phyloP scores from a whole-genome alignment of 2,797 vertebrate species.

The Ctenopoma multispine region DNA sequence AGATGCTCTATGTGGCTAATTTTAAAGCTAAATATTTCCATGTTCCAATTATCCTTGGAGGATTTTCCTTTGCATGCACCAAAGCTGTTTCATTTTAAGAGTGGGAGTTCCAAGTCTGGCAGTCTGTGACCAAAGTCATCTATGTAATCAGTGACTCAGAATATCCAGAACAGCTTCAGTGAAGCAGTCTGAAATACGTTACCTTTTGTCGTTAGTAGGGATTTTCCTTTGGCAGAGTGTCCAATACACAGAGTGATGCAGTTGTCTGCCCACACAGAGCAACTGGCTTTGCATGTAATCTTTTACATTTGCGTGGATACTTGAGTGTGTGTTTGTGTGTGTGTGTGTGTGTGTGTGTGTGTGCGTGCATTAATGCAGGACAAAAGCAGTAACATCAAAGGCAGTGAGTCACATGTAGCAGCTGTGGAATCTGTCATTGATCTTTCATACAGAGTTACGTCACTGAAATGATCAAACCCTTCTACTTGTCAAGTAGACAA shows the following conservation, averaged over 20 bases:
- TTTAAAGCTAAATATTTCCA: slow-evolving; percentile 36
- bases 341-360: background rate
- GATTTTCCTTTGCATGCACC: slow-evolving; percentile 49
- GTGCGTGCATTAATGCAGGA: slow-evolving; percentile 38
- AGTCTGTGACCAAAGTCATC: slow-evolving; percentile 56
- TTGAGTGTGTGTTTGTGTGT: background rate
- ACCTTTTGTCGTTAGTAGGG: slow-evolving; percentile 39
- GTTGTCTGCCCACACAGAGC: slow-evolving; percentile 48
- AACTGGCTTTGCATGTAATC: slow-evolving; percentile 41
- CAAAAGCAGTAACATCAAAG: slow-evolving; percentile 59
- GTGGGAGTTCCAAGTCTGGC: slow-evolving; percentile 44
- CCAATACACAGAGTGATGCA: slow-evolving; percentile 39
- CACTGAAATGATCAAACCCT: slow-evolving; percentile 31
- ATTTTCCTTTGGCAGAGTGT: slow-evolving; percentile 60
- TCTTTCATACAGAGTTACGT: slow-evolving; percentile 43
- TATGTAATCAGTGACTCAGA: slow-evolving; percentile 52
- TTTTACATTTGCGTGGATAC: slow-evolving; percentile 26
- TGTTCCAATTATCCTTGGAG: slow-evolving; percentile 23
- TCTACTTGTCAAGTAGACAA: too few relatives aligned
- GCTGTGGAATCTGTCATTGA: slow-evolving; percentile 55
- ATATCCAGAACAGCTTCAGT: slow-evolving; percentile 25
- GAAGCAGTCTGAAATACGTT: slow-evolving; percentile 43
- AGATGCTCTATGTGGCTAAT: slow-evolving; percentile 8
- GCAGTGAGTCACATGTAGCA: slow-evolving; percentile 31
- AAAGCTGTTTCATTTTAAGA: slow-evolving; percentile 40